phyloP scores from a whole-genome alignment of 2,797 vertebrate species.

The Bovichtus diacanthus region DNA sequence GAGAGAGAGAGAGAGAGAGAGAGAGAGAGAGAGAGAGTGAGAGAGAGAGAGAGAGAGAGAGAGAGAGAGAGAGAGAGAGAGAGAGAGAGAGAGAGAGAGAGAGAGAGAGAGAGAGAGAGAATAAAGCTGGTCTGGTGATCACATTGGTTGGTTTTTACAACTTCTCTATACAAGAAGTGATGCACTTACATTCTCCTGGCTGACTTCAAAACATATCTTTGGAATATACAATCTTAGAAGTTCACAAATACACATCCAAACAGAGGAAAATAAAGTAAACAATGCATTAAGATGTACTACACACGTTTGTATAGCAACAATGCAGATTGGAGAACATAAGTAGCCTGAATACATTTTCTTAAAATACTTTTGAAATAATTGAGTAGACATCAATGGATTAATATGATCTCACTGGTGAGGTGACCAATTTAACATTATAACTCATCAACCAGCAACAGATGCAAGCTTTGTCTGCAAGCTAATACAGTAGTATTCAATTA shows the following conservation, averaged over 20 bases:
- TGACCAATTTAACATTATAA: background rate
- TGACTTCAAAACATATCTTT: conserved; percentile 57
- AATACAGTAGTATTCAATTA: conserved; percentile 7
- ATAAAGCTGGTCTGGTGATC: conserved; percentile 43
- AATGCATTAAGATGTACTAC: conserved; percentile 12
- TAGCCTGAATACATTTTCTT: conserved; percentile 10
- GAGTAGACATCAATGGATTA: conserved; percentile 18
- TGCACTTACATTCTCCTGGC: conserved; percentile 55
- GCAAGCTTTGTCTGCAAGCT: conserved; percentile 33
- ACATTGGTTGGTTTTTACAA: conserved; percentile 54
- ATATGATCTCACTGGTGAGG: conserved; percentile 11
- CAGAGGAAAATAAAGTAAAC: conserved; percentile 22
- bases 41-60: background rate
- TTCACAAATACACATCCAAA: conserved; percentile 41
- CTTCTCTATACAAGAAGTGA: conserved; percentile 30
- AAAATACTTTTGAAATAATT: conserved; percentile 18
- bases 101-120: conserved; percentile 14
- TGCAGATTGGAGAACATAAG: conserved; percentile 4
- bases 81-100: conserved; percentile 7
- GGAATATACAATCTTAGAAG: conserved; percentile 55
- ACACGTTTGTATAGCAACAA: conserved; percentile 14
- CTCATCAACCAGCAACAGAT: conserved; percentile 21
- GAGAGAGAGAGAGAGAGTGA: conserved; percentile 10
- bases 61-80: conserved; percentile 14
- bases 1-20: conserved; percentile 9